These are phyloP conservation scores for Peromyscus maniculatus DNA, from an alignment of 2,113 vertebrate genomes.

Conservation along the genomic window DNA sequence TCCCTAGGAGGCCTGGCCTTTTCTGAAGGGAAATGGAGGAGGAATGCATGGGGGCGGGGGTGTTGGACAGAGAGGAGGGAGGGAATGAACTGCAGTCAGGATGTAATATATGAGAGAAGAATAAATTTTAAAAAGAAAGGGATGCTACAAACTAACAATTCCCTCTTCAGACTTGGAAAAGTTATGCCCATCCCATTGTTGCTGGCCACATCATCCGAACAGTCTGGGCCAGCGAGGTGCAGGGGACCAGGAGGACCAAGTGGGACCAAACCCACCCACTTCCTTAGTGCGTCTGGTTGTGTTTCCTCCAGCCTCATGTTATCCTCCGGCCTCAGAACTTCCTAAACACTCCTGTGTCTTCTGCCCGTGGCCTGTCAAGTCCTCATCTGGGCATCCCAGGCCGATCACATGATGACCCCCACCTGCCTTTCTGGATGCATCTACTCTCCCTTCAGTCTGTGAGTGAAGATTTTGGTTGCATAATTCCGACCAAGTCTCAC, in stretches of 20 bases:
- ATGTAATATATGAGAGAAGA: not conserved
- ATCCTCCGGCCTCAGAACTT: not conserved
- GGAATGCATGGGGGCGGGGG: too few relatives aligned
- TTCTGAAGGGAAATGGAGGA: not conserved
- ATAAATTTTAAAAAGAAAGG: not conserved
- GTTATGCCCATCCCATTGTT: not conserved
- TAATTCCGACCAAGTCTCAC: not conserved
- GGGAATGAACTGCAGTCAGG: not conserved
- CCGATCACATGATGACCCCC: not conserved
- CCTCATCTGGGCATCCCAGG: not conserved
- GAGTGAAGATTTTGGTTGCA: not conserved
- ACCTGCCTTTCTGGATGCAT: not conserved
- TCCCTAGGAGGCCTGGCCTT: not conserved
- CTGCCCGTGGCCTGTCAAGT: not conserved
- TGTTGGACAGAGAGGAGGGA: not conserved
- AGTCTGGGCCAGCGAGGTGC: not conserved
- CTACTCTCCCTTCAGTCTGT: not conserved
- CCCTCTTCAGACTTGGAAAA: not conserved
- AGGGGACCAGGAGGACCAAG: not conserved
- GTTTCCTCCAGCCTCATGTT: not conserved
- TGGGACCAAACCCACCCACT: not conserved
- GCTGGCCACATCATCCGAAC: not conserved
- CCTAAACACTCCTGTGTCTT: not conserved
- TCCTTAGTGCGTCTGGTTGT: not conserved
- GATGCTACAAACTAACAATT: not conserved